Conservation (phyloP, 2,113 vertebrate genomes). For the Morone chrysops region DNA sequence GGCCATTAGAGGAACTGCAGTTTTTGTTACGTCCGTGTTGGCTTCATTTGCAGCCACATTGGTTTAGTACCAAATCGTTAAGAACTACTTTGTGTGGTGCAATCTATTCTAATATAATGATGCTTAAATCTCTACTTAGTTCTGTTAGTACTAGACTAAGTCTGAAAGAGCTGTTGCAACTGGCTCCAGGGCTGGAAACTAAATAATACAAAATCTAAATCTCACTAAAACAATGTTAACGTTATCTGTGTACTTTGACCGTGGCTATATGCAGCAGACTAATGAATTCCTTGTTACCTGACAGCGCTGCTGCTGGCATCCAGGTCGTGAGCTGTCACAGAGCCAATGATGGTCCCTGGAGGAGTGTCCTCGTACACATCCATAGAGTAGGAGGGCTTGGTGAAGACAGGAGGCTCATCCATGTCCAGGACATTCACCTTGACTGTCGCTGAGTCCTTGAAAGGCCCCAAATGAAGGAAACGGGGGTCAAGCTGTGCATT, state of each 20-base stretch:
- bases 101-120: too few relatives aligned
- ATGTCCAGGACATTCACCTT: conserved; percentile 91
- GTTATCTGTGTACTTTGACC: not conserved
- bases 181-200: not conserved
- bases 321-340: conserved; percentile 92
- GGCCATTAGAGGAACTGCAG: too few relatives aligned
- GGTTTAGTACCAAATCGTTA: too few relatives aligned
- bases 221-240: not conserved
- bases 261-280: too few relatives aligned
- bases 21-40: too few relatives aligned
- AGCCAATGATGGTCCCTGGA: conserved; percentile 89
- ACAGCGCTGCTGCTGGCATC: conserved; percentile 91
- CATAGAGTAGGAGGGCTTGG: conserved; percentile 87
- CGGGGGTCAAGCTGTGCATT: conserved; percentile 89
- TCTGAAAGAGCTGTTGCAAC: not conserved
- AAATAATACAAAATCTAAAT: not conserved
- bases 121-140: too few relatives aligned
- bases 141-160: too few relatives aligned
- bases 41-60: too few relatives aligned
- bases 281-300: conserved; percentile 79
- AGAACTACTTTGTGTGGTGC: too few relatives aligned
- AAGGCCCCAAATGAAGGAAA: conserved; percentile 90
- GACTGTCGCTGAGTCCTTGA: conserved; percentile 92
- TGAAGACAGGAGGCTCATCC: conserved; percentile 93
- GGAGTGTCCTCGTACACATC: conserved; percentile 93